Conservation (phyloP, 2,113 vertebrate species). For the Gobio gobio region DNA sequence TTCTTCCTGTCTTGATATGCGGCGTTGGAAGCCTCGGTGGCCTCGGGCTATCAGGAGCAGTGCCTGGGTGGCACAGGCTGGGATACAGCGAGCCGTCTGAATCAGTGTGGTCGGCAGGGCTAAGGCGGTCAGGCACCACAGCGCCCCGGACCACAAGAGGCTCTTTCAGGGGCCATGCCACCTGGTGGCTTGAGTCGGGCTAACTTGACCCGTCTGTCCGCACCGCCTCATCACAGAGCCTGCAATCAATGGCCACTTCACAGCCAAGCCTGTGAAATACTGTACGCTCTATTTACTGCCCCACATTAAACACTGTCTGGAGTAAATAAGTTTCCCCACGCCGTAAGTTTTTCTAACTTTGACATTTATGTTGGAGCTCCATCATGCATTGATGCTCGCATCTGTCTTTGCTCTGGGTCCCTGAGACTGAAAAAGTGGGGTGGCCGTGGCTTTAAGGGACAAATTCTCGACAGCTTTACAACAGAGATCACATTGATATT, state of each 20-base stretch:
- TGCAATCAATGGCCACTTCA: slow-evolving; percentile 19
- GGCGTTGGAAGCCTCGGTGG: slow-evolving; percentile 25
- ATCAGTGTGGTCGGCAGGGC: slow-evolving; percentile 52
- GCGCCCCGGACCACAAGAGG: slow-evolving; percentile 47
- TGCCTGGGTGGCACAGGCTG: slow-evolving; percentile 58
- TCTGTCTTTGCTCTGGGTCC: neutral
- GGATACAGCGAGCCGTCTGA: slow-evolving; percentile 52
- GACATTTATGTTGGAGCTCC: slow-evolving; percentile 10
- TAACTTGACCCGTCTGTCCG: slow-evolving; percentile 30
- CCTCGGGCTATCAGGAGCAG: slow-evolving; percentile 40
- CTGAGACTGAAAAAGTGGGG: neutral
- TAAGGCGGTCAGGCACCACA: neutral
- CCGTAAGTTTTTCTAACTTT: slow-evolving; percentile 4
- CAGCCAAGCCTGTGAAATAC: slow-evolving; percentile 31
- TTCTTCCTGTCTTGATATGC: slow-evolving; percentile 21
- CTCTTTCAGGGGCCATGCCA: slow-evolving; percentile 58
- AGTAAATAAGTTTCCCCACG: slow-evolving; percentile 19
- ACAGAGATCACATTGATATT: slow-evolving; percentile 14
- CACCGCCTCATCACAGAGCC: slow-evolving; percentile 35
- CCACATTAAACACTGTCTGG: slow-evolving; percentile 41
- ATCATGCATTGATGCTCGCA: slow-evolving; percentile 5
- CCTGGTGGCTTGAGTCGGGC: slow-evolving; percentile 47
- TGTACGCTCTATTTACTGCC: slow-evolving; percentile 17
- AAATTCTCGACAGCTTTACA: slow-evolving; percentile 8
- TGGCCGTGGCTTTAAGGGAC: slow-evolving; percentile 1